Evolutionary conservation across 2,113 vertebrate genomes (phyloP), one percentile per base, ranked within the genome.

Genomic region (Cebus imitator): DNA sequence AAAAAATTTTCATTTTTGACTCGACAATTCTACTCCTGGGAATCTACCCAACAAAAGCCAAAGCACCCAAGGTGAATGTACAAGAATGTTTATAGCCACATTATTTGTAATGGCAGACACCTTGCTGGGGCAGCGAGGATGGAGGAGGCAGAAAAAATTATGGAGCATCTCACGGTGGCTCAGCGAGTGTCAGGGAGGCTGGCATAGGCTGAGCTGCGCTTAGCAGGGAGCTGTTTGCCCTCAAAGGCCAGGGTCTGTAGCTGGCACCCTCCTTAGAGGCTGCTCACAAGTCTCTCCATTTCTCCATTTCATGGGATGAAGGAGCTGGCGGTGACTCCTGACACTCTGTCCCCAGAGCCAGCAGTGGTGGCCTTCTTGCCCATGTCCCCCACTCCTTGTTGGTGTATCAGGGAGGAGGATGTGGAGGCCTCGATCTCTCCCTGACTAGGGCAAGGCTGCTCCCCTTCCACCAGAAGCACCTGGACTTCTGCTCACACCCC

Each of bases 71-170:
- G 61, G 14, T 50, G 72, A 68, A 61, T 5, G 50, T 32, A 25
- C 32, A 27, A 20, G 37, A 18, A 10, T 73, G 30, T 72, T 79
- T 23, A 72, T 4, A 83, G 58, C n/a, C 32, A 48, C 18, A 5
- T 21, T 45, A 40, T 61, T 17, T 37, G 10, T n/a, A 9, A 37
- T 10, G 11, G 68, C n/a, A 27, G 52, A 43, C 52, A 76, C 27
- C 23, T 13, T 17, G 50, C 50, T 3, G 52, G 8, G 2, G 10
- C 0, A 17, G 11, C 80, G n/a, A 58, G 40, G 30, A 0, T 13
- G 35, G 45, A 61, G 5, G 35, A 66, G 55, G 61, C 43, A 75
- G 78, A 40, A 21, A n/a, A 70, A 91, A 45, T 14, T 1, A n/a
- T 1, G 18, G 68, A 40, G 23, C 35, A 52, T 4, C 27, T 3